Base-by-base conservation (phyloP, 2,797 vertebrate species). In the Enteromius anoplus region DNA sequence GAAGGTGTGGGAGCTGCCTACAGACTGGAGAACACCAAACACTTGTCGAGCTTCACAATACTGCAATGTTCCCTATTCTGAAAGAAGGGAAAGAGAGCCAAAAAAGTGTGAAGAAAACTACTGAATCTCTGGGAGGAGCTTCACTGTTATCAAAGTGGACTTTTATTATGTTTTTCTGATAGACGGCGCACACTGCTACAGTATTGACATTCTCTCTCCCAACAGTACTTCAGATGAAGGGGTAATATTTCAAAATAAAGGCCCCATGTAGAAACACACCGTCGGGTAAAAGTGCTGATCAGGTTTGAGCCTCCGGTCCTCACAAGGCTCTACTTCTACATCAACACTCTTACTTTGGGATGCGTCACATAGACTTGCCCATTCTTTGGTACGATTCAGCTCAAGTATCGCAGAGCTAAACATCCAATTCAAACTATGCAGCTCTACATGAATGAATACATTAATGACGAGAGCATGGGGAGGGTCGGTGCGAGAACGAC, bases 321-420 rank as follows among this genome's bases (percentile, higher is more conserved):
- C 82, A 87, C n/a, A 62, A 40, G n/a, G 21, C 34, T 34, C 4
- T 87, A 91, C 88, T 86, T 83, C 82, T 90, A 91, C 90, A 91
- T 88, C 90, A 85, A 86, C 34, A 40, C 75, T 47, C 53, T 76
- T 78, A 40, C 62, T 60, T 17, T 47, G 70, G 76, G 58, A 42
- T n/a, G 60, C 51, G 55, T 75, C 51, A n/a, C 55, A 78, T 71
- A 71, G 40, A 62, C 49, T 64, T 80, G 37, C 83, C 69, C 49
- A 86, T 90, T 94, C 93, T 95, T 94, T 95, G 93, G 94, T 95
- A 93, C 91, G 91, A 85, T 92, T 92, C 92, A 91, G 90, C 87
- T 89, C 87, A 77, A 84, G 29, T 78, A 69, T 73, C 86, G 84
- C 86, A 87, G 21, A 89, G 89, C 86, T 29, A 62, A 90, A 80